These are phyloP conservation scores for Pseudobourletiella spinata DNA, from an alignment of 1,140 invertebrate species.

Conservation along the genomic window DNA sequence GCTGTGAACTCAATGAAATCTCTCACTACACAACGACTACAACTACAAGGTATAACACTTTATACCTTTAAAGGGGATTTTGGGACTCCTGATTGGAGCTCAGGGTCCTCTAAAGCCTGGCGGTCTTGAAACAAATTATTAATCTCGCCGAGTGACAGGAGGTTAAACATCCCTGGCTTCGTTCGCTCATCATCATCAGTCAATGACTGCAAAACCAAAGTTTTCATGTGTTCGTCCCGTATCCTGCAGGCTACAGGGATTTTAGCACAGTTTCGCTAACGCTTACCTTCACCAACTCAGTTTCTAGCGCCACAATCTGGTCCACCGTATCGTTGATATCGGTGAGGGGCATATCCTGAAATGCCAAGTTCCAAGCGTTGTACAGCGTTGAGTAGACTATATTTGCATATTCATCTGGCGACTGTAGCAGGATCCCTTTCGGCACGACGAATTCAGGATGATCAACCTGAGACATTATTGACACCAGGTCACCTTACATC, in stretches of 20 bases:
- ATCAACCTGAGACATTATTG: conserved; percentile 20
- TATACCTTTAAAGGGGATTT: background rate
- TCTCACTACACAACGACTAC: too few species aligned
- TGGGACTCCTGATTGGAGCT: background rate
- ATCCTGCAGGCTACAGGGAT: too few species aligned
- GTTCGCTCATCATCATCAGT: conserved; percentile 4
- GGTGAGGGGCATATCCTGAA: background rate
- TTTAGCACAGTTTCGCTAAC: too few species aligned
- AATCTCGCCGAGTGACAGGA: conserved; percentile 15
- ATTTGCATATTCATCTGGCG: background rate
- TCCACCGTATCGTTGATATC: background rate
- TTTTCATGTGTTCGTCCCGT: too few species aligned
- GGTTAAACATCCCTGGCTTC: conserved; percentile 22
- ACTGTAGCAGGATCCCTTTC: conserved; percentile 8
- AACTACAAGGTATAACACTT: too few species aligned
- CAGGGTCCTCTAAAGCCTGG: background rate
- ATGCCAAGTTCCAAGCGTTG: background rate
- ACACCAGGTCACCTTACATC: too few species aligned
- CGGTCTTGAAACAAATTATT: conserved; percentile 9
- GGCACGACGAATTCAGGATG: conserved; percentile 23
- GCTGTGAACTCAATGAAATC: too few species aligned
- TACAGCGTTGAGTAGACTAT: background rate
- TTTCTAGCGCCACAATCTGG: background rate
- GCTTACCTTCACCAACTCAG: background rate
- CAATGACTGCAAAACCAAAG: background rate